phyloP scores from a whole-genome alignment of 1,140 invertebrate species.

The Fopius arisanus region DNA sequence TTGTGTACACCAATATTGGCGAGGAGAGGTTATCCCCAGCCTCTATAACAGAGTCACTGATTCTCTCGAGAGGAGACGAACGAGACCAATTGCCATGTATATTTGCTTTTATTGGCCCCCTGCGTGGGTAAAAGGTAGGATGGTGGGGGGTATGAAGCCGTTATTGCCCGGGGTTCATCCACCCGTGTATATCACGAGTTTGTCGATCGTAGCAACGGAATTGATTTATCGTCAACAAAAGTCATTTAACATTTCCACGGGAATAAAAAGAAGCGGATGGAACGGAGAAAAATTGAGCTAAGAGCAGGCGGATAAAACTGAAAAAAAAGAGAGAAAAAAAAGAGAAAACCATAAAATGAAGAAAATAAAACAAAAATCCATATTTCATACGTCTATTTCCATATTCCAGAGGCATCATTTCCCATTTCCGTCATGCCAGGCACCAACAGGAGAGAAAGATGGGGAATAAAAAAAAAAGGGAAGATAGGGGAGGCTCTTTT shows the following conservation, averaged over 20 bases:
- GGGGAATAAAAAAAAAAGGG: background rate
- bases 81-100: conserved; percentile 19
- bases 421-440: conserved; percentile 5
- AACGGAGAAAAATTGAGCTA: no score
- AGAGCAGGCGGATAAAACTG: background rate
- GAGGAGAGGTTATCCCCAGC: background rate
- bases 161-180: conserved; percentile 1
- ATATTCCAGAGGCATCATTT: conserved; percentile 14
- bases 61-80: conserved; percentile 4
- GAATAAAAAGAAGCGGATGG: background rate
- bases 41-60: background rate
- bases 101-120: conserved; percentile 24
- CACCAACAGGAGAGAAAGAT: background rate
- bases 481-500: background rate
- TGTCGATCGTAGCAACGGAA: background rate
- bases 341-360: background rate
- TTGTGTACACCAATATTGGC: background rate
- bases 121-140: background rate
- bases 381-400: conserved; percentile 3
- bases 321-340: background rate
- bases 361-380: background rate
- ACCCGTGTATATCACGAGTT: conserved; percentile 5
- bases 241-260: background rate
- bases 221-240: conserved; percentile 7
- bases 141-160: background rate